Percentiles rank a stretch among this genome's conserved stretches.
These are phyloP conservation scores for Abscondita cerata DNA, from an alignment of 2,888 invertebrate species.

Conservation along the genomic window DNA sequence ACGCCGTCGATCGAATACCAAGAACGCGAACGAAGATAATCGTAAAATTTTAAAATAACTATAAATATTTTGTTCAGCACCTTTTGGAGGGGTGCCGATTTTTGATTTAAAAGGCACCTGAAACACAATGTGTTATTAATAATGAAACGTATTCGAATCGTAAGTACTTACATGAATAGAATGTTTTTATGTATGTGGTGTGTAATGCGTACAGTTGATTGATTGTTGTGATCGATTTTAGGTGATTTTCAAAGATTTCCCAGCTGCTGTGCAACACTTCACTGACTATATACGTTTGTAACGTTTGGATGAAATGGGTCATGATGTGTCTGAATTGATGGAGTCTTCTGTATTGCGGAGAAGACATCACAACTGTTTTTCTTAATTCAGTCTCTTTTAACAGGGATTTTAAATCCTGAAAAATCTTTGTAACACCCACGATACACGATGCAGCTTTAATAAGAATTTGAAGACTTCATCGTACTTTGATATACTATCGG, in stretches of 20 bases:
- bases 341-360: slow-evolving; percentile 73
- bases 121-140: slow-evolving; percentile 39
- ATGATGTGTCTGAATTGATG: slow-evolving; percentile 78
- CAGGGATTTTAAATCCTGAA: slow-evolving; percentile 64
- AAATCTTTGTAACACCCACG: slow-evolving; percentile 73
- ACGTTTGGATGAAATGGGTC: slow-evolving; percentile 76
- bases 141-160: no score
- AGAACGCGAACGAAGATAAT: slow-evolving; percentile 64
- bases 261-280: slow-evolving; percentile 78
- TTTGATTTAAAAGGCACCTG: slow-evolving; percentile 75
- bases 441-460: slow-evolving; percentile 76
- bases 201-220: slow-evolving; percentile 78
- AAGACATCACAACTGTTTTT: slow-evolving; percentile 60
- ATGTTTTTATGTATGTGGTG: slow-evolving; percentile 76
- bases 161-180: slow-evolving; percentile 65
- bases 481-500: slow-evolving; percentile 73
- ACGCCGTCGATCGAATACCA: slow-evolving; percentile 63
- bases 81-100: slow-evolving; percentile 72
- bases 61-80: slow-evolving; percentile 75
- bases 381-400: slow-evolving; percentile 56
- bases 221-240: slow-evolving; percentile 69
- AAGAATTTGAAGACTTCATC: slow-evolving; percentile 78
- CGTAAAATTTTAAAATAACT: slow-evolving; percentile 74
- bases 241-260: slow-evolving; percentile 74
- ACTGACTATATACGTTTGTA: slow-evolving; percentile 80